Percentiles rank a stretch among this genome's conserved stretches.
phyloP scores from a whole-genome alignment of 2,888 invertebrate species.

The Rotaria magnacalcarata region DNA sequence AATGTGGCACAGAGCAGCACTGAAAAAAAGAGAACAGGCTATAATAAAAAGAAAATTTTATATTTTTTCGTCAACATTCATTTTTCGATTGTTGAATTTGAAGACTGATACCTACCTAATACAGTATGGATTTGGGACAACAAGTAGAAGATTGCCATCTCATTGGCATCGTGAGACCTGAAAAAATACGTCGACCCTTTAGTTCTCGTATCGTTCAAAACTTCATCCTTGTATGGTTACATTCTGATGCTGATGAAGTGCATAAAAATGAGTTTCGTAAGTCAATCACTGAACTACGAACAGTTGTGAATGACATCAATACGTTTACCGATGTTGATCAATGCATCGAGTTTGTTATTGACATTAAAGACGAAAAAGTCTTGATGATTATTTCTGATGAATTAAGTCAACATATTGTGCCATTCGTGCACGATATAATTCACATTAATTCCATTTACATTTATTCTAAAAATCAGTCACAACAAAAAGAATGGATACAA shows the following conservation, averaged over 20 bases:
- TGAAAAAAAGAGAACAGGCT: too few species aligned
- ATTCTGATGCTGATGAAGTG: neutral
- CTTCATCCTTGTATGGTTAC: neutral
- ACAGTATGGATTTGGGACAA: too few species aligned
- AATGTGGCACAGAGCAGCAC: too few species aligned
- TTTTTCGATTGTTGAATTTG: too few species aligned
- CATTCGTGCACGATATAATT: neutral
- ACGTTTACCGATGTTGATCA: neutral
- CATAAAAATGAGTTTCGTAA: neutral
- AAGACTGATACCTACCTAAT: too few species aligned
- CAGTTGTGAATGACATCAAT: neutral
- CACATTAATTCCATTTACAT: neutral
- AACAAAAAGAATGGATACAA: neutral
- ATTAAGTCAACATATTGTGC: neutral
- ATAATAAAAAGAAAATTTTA: too few species aligned
- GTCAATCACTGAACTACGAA: neutral
- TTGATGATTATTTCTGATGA: neutral
- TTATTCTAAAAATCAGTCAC: neutral
- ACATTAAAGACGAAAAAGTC: neutral
- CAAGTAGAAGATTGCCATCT: too few species aligned
- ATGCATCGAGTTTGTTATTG: neutral
- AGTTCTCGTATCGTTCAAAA: neutral
- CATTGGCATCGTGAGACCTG: too few species aligned
- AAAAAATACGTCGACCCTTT: neutral
- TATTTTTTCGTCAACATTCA: too few species aligned